Evolutionary conservation across 2,113 vertebrate species (phyloP), one percentile per base, ranked within the genome.

Genomic region (Psammodynastes pulverulentus): DNA sequence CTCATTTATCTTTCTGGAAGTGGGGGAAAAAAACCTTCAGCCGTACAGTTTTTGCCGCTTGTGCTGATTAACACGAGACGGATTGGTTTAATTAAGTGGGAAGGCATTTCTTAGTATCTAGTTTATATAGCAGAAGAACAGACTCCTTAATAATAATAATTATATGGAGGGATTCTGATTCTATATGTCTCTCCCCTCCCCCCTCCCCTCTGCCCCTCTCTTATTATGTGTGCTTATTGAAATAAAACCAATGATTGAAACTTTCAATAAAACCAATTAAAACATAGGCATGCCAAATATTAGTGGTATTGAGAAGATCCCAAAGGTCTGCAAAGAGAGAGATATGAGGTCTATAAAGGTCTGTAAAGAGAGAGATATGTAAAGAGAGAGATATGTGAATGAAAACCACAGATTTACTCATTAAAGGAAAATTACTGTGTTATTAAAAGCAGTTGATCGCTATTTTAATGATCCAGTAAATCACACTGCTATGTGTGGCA

Each of bases 1-100:
- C 93, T 24, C 0, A 3, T 91, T 94, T 95, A 88, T 96, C 72
- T 45, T 93, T 72, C 67, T 67, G 91, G 92, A 79, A 79, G 72
- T 39, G 72, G 34, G 34, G 34, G 7, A 3, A 1, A 4, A 8
- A 62, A 91, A 54, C 53, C 72, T 43, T 86, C 72, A 90, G 15
- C 93, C 23, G 0, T 86, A 91, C 90, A 92, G 62, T 91, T 91
- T 49, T 23, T 93, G 45, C 72, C 85, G 29, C 19, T 84, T 84
- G 9, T 56, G 67, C 39, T 46, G n/a, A 46, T 89, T 88, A 93
- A 51, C 43, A 91, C 10, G 72, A 34, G 43, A 91, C 91, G 48
- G 9, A 91, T 62, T 13, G 46, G 9, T 5, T 3, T 94, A 90
- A 39, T 52, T 52, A 46, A 92, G 0, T 12, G 46, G 49, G 24